Percentiles rank a stretch among this genome's conserved stretches.
phyloP scores from a whole-genome alignment of 2,888 invertebrate genomes.

The Sinodicranocentrus sp. region DNA sequence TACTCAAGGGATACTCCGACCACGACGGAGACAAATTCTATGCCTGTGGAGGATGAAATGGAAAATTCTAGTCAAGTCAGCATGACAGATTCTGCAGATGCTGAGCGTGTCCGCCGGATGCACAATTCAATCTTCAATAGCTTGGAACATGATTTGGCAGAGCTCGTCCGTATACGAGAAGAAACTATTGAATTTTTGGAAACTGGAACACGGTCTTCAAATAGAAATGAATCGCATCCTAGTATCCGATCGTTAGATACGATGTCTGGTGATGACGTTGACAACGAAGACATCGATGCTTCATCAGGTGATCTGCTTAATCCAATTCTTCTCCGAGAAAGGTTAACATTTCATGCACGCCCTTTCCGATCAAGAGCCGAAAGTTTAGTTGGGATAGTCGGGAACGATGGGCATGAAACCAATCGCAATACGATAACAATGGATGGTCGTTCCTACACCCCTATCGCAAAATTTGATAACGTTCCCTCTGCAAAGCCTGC shows the following conservation, averaged over 20 bases:
- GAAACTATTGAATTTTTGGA: slow-evolving; percentile 51
- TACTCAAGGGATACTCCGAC: slow-evolving; percentile 28
- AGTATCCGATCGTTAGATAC: too few species aligned
- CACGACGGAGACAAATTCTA: background rate
- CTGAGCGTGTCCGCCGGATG: slow-evolving; percentile 40
- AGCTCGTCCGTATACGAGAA: slow-evolving; percentile 41
- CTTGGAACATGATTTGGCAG: slow-evolving; percentile 42
- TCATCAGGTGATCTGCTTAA: background rate
- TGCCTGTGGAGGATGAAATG: slow-evolving; percentile 15
- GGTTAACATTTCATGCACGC: slow-evolving; percentile 25
- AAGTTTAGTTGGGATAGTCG: background rate
- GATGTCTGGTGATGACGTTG: too few species aligned
- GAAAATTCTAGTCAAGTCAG: slow-evolving; percentile 35
- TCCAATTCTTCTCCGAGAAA: slow-evolving; percentile 23
- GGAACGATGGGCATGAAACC: background rate
- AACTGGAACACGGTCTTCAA: background rate
- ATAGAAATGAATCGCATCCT: too few species aligned
- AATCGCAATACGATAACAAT: background rate
- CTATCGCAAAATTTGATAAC: slow-evolving; percentile 38
- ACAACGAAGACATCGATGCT: background rate
- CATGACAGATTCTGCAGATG: slow-evolving; percentile 31
- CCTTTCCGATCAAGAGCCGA: background rate
- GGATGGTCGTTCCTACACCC: slow-evolving; percentile 32
- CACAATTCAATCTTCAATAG: slow-evolving; percentile 41
- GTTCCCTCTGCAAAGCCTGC: slow-evolving; percentile 31